Conservation (phyloP, 1,140 invertebrate species). For the Lasioglossum baleicum region DNA sequence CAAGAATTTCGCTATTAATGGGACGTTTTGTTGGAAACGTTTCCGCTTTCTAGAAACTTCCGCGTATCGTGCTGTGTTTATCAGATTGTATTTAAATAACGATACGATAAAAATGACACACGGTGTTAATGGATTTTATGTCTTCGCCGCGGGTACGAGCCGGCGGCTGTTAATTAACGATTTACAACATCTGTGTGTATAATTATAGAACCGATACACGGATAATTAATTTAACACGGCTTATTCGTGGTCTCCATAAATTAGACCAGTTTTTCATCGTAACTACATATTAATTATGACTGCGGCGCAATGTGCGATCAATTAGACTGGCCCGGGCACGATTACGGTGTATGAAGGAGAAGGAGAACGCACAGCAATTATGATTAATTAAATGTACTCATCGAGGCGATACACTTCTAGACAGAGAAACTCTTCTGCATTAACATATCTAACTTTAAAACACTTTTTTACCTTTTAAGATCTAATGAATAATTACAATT, state of each 20-base stretch:
- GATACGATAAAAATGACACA: neutral
- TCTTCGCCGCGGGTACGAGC: no score
- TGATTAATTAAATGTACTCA: neutral
- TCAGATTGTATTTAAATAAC: neutral
- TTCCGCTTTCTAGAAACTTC: neutral
- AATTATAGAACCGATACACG: neutral
- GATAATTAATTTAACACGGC: neutral
- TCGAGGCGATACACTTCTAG: neutral
- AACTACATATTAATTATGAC: neutral
- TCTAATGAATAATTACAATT: no score
- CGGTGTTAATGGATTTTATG: neutral
- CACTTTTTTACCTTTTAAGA: no score
- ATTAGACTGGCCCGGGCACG: neutral
- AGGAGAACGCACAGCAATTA: neutral
- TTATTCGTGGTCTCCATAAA: neutral
- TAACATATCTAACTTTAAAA: no score
- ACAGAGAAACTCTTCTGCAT: neutral
- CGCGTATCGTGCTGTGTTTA: no score
- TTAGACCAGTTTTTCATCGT: neutral
- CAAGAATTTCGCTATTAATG: constrained; percentile 20
- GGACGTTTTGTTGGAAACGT: neutral
- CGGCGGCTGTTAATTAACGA: neutral
- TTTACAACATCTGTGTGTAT: neutral
- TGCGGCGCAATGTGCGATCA: neutral
- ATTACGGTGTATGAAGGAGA: neutral